Base-by-base conservation (phyloP, 2,888 invertebrate genomes). In the Tridacna gigas region DNA sequence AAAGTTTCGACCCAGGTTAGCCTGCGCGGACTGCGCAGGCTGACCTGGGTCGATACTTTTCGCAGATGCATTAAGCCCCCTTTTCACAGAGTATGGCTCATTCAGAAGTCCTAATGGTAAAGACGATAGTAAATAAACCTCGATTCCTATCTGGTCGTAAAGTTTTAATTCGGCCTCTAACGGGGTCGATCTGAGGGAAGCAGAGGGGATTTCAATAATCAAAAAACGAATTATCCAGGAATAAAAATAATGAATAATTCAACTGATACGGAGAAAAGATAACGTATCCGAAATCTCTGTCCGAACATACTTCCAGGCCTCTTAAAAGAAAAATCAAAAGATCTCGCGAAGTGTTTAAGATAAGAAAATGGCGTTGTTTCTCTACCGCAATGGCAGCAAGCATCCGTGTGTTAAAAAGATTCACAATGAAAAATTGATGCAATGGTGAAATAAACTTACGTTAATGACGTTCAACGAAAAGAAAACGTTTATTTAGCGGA, bases 161-260 rank as follows among this genome's bases (percentile, higher is more conserved):
- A 74, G 66, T 79, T 84, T 84, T 81, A 85, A 77, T 67, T 56
- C 75, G 66, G 74, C 80, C 82, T 82, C 80, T 80, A 80, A 80
- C 77, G 69, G 78, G 80, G 80, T 85, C 63, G 85, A 82, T 78
- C 75, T 74, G 56, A 51, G 60, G 77, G 37, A 65, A 82, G 69
- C 74, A 71, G 37, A 78, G 71, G 85, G 45, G 74, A 71, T 48
- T 51, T 65, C 48, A 77, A 51, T 63, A 80, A 79, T 74, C 74
- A 78, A 77, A 77, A 74, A 76, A 63, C 73, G 79, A 78, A 82
- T 75, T 80, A 80, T 75, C 75, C 74, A 65, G 15, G 74, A 76
- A 83, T 47, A 65, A 66, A 67, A 79, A 56, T 83, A 80, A 83
- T 86, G 83, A 85, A 86, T 86, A 83, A 83, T 86, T 86, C 66